Evolutionary conservation across 2,113 vertebrate species (phyloP), one percentile per base, ranked within the genome.

Genomic region (Miniopterus natalensis): DNA sequence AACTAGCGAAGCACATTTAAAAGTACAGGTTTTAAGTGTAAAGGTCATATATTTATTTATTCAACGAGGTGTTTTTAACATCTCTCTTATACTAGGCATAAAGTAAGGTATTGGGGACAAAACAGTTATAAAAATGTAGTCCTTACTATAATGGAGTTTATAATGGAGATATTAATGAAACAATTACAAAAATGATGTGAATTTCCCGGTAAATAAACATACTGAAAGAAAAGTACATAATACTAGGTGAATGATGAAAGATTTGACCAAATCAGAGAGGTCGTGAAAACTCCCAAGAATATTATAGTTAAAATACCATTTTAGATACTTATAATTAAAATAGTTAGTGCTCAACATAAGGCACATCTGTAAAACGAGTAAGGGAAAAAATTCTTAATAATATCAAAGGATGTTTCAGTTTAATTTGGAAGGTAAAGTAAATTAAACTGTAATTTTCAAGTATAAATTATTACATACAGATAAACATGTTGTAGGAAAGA

Each of bases 361-460:
- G 2, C 21, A 85, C 87, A 63, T 2, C 3, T 49, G 5, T 47
- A 53, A 84, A 79, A 83, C 36, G 2, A 68, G 53, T 12, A 57
- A 0, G 12, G 10, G 17, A 42, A 29, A 61, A 57, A 40, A 71
- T 61, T 8, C 10, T 4, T 71, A 81, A 31, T 36, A 89, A 23
- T 14, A 68, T 11, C 13, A 8, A 57, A 53, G 2, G 8, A 51
- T 0, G 14, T 61, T 84, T 27, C 15, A 23, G 25, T 29, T 79
- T 93, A 84, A 71, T 75, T 93, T 93, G 21, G 4, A 96, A 96
- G 59, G 3, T 2, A 51, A 55, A 90, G 27, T 87, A 94, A 66
- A 65, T 93, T 13, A 63, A 70, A 70, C 0, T 71, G 4, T 31
- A 61, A 68, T 77, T 59, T 94, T 8, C 68, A 74, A 36, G 12